Conservation (phyloP, 2,113 vertebrate genomes). For the Nerophis lumbriciformis region DNA sequence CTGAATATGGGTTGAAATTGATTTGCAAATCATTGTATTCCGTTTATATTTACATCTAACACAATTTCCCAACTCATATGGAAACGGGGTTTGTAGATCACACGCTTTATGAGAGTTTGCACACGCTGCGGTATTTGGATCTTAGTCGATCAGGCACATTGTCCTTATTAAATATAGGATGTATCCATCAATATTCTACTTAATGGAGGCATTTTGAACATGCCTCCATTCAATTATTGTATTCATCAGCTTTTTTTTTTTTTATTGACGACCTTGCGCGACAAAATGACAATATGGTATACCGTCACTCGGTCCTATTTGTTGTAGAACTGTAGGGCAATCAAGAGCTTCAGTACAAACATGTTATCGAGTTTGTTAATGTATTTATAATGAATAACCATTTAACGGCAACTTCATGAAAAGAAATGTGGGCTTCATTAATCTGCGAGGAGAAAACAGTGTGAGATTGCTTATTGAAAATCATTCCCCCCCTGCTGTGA, state of each 20-base stretch:
- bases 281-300: not conserved
- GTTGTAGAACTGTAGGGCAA: slow-evolving; percentile 9
- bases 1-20: too few species aligned
- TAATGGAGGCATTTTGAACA: too few species aligned
- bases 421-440: slow-evolving; percentile 59
- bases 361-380: slow-evolving; percentile 51
- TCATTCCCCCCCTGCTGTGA: slow-evolving; percentile 58
- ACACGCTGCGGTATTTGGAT: too few species aligned
- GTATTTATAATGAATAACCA: slow-evolving; percentile 48
- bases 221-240: too few species aligned
- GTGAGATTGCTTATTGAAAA: slow-evolving; percentile 57
- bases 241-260: not conserved
- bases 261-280: not conserved
- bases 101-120: too few species aligned
- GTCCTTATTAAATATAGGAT: too few species aligned
- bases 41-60: too few species aligned
- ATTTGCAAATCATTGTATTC: too few species aligned
- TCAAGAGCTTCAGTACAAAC: not conserved
- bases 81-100: too few species aligned
- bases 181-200: too few species aligned
- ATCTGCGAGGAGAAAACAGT: slow-evolving; percentile 51
- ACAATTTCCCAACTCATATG: too few species aligned
- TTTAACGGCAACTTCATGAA: slow-evolving; percentile 46
- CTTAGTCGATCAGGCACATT: too few species aligned
- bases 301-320: not conserved